A percentile compares a stretch with the other conserved stretches of the same genome.
Evolutionary conservation across 2,888 invertebrate species (phyloP).

Genomic region (Apotomis betuletana): DNA sequence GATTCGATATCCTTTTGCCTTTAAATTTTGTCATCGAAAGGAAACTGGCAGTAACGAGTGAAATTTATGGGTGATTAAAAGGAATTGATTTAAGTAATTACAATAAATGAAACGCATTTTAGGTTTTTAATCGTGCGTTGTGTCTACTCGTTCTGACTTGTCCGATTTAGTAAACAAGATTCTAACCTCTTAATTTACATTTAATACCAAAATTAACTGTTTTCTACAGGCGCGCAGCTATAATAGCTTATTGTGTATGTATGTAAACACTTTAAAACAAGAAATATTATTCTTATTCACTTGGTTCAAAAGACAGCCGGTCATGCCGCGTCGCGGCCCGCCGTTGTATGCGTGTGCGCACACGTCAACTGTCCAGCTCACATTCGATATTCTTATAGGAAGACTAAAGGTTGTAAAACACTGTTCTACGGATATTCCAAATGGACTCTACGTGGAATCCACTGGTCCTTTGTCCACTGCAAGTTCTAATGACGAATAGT

Average conservation of each 20-base stretch:
- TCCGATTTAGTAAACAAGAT: too few relatives aligned
- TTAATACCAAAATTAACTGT: too few relatives aligned
- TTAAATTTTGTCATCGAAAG: slow-evolving; percentile 53
- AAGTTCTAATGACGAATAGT: slow-evolving; percentile 10
- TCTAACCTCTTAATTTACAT: too few relatives aligned
- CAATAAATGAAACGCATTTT: too few relatives aligned
- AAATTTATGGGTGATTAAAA: background rate
- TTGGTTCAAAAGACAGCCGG: slow-evolving; percentile 58
- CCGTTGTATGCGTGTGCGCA: slow-evolving; percentile 52
- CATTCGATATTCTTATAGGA: slow-evolving; percentile 3
- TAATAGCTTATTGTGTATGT: slow-evolving; percentile 48
- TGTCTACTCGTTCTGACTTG: too few relatives aligned
- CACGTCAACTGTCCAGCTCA: slow-evolving; percentile 44
- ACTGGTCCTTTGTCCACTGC: background rate
- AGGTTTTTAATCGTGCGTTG: too few relatives aligned
- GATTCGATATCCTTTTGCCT: slow-evolving; percentile 71
- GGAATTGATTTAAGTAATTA: too few relatives aligned
- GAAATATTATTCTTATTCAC: slow-evolving; percentile 27
- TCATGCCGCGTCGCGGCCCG: slow-evolving; percentile 70
- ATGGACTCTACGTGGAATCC: background rate
- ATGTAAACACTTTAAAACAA: too few relatives aligned
- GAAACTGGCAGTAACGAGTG: slow-evolving; percentile 57
- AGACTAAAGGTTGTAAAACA: background rate
- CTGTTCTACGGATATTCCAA: background rate
- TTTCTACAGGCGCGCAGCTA: slow-evolving; percentile 41